Percentiles rank a stretch among this genome's conserved stretches.
Conservation (phyloP, 2,113 vertebrate species). For the Cariama cristata region DNA sequence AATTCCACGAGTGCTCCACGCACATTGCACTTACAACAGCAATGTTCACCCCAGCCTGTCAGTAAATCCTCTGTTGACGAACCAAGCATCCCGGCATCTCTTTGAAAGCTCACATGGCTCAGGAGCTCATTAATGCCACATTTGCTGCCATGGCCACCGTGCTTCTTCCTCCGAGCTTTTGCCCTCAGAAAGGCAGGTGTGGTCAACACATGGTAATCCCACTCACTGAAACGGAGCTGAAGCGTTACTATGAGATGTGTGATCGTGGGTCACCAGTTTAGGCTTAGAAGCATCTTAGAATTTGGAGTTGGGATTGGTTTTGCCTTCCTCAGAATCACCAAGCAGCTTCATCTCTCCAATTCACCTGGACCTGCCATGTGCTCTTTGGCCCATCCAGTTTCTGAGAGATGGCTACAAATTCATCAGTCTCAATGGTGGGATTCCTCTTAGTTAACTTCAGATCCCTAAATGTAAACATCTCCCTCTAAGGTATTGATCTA, state of each 20-base stretch:
- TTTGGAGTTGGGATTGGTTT: not conserved
- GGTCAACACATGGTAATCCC: not conserved
- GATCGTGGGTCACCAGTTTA: fast-evolving
- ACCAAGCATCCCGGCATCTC: not conserved
- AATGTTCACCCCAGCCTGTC: not conserved
- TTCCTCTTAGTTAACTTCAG: not conserved
- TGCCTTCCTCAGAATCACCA: not conserved
- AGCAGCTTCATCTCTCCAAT: not conserved
- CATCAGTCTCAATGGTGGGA: not conserved
- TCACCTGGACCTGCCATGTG: not conserved
- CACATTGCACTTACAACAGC: fast-evolving
- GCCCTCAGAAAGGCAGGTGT: not conserved
- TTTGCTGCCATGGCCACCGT: not conserved
- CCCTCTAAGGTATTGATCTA: not conserved
- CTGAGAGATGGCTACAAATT: not conserved
- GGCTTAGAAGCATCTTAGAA: not conserved
- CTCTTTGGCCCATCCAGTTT: not conserved
- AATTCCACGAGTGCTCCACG: not conserved
- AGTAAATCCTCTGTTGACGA: not conserved
- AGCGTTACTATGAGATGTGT: fast-evolving
- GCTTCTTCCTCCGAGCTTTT: not conserved
- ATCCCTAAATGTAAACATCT: not conserved
- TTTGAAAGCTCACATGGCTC: not conserved
- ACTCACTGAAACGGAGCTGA: not conserved
- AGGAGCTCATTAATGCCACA: not conserved